Base-by-base conservation (phyloP, 2,888 invertebrate species). In the Oscheius myriophilus region DNA sequence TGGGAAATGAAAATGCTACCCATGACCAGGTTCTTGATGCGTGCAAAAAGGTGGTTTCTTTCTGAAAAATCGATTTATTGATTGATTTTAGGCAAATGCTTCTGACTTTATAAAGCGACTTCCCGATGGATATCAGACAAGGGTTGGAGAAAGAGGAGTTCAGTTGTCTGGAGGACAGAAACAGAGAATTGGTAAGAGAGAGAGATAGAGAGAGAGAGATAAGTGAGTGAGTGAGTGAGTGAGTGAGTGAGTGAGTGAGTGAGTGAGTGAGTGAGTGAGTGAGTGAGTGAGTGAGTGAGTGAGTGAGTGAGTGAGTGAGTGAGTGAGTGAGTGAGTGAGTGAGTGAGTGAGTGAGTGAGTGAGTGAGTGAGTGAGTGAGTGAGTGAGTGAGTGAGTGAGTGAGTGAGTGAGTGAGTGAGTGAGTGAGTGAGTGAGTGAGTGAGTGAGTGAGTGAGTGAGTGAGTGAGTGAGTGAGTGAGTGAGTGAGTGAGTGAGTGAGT, bases 1-100 rank as follows among this genome's bases (percentile, higher is more conserved):
- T 96, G 86, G 96, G 96, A 51, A 83, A 81, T 51, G 84, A 84
- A 43, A 69, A 76, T 46, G 81, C 79, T 12, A 77, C 75, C 18
- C 80, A 78, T 42, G 81, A 80, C 33, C 68, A 79, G 39, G 74
- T 81, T 11, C 63, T 80, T 4, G 71, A 75, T 25, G 76, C 80
- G 0, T 79, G 81, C 51, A 69, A 73, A 67, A 69, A 73, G 77
- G 71, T 72, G 33, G 45, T 43, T 16, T 4, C n/a, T 4, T 21
- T 16, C 42, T 54, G 18, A 12, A 6, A n/a, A 18, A 9, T 16
- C 16, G 18, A 18, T 45, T 45, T 45, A 54, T n/a, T 26, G 7
- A 54, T 12, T 26, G 26, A 58, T 14, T 65, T 43, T 46, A 78
- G 74, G 85, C 85, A 3, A 86, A 85, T 69, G 86, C 86, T 1